Conservation (phyloP, 2,888 invertebrate species). For the Doris montereyensis region DNA sequence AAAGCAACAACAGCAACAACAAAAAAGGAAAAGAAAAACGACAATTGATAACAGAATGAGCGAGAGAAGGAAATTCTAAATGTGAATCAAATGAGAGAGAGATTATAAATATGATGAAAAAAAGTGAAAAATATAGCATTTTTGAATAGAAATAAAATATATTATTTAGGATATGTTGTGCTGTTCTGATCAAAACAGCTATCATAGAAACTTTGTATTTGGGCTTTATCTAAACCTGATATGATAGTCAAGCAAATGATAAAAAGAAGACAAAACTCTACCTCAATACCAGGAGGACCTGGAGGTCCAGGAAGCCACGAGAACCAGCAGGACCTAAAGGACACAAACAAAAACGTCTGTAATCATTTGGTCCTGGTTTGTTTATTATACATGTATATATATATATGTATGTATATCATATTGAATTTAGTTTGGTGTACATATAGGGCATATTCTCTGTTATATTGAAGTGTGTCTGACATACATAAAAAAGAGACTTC, state of each 20-base stretch:
- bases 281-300: conserved; percentile 53
- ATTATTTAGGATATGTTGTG: background rate
- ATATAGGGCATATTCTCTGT: too few species aligned
- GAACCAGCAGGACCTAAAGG: conserved; percentile 54
- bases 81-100: background rate
- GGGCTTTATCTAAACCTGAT: background rate
- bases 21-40: background rate
- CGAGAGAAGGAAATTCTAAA: background rate
- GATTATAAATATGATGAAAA: background rate
- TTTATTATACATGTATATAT: too few species aligned
- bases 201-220: background rate
- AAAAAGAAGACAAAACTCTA: conserved; percentile 31
- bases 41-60: background rate
- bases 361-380: too few species aligned
- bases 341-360: background rate
- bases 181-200: background rate
- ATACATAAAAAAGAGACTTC: too few species aligned
- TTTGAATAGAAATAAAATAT: background rate
- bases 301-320: conserved; percentile 54
- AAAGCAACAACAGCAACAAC: background rate
- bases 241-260: too few species aligned
- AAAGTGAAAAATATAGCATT: background rate
- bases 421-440: too few species aligned
- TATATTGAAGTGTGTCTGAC: too few species aligned
- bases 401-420: too few species aligned